phyloP scores from a whole-genome alignment of 2,888 invertebrate species.

The Andrena praecox region DNA sequence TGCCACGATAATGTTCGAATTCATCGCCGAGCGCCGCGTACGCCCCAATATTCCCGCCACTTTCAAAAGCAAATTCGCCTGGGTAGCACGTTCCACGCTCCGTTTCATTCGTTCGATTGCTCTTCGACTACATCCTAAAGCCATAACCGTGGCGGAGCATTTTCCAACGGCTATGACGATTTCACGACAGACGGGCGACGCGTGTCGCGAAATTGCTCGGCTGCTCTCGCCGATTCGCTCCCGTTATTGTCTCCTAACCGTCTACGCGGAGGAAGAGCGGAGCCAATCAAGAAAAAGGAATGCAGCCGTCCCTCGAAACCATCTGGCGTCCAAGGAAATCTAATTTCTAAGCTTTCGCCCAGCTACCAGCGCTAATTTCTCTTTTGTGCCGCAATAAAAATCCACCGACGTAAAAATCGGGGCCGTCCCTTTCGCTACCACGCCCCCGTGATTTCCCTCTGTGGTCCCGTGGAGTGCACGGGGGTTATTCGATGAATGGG shows the following conservation, averaged over 20 bases:
- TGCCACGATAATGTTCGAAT: slow-evolving; percentile 12
- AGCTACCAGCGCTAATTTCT: slow-evolving; percentile 71
- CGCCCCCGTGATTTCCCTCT: slow-evolving; percentile 7
- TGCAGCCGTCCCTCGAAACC: slow-evolving; percentile 68
- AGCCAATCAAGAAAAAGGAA: slow-evolving; percentile 52
- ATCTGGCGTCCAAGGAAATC: slow-evolving; percentile 81
- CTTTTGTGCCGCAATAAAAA: slow-evolving; percentile 80
- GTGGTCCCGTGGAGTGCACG: not conserved
- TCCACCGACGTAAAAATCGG: slow-evolving; percentile 66
- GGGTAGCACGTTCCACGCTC: not conserved
- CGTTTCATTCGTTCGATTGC: slow-evolving; percentile 10
- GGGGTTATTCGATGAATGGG: not conserved
- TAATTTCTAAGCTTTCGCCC: slow-evolving; percentile 77
- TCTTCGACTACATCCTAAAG: not conserved
- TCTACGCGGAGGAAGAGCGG: slow-evolving; percentile 48
- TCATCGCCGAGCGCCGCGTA: slow-evolving; percentile 8
- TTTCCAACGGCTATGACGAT: slow-evolving; percentile 29
- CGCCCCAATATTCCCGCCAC: not conserved
- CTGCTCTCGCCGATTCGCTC: slow-evolving; percentile 7
- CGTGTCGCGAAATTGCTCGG: slow-evolving; percentile 29
- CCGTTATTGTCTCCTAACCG: slow-evolving; percentile 60
- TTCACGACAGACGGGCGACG: slow-evolving; percentile 7
- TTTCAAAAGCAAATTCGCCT: slow-evolving; percentile 27
- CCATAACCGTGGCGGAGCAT: slow-evolving; percentile 9
- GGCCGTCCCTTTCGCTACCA: not conserved